phyloP scores from a whole-genome alignment of 2,113 vertebrate genomes.

The Varanus salvator region DNA sequence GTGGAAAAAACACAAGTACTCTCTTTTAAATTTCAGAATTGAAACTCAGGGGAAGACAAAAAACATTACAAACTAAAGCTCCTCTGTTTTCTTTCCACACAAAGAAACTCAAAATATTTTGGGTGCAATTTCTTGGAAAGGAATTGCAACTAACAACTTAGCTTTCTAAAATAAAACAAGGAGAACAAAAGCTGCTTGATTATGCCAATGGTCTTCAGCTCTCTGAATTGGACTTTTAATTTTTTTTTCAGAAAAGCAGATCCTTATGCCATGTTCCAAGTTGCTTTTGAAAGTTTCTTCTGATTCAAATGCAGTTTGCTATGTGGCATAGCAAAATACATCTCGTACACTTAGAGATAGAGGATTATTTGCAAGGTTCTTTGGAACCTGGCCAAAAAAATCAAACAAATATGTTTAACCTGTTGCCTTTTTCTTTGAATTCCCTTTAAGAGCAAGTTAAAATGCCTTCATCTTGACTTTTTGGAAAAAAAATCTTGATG shows the following conservation, averaged over 20 bases:
- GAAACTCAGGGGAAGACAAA: not conserved
- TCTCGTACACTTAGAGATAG: not conserved
- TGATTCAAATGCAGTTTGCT: not conserved
- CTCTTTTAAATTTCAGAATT: not conserved
- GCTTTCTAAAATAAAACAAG: not conserved
- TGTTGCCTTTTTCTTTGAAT: not conserved
- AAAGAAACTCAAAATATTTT: not conserved
- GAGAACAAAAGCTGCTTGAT: not conserved
- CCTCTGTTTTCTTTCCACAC: not conserved
- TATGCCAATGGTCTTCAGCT: not conserved
- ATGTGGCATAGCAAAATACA: not conserved
- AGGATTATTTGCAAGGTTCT: not conserved
- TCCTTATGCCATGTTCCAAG: not conserved
- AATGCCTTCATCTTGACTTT: conserved; percentile 47
- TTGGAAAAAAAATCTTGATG: conserved; percentile 47
- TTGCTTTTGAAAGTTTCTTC: not conserved
- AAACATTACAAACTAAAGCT: not conserved
- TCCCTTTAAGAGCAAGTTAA: not conserved
- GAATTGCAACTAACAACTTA: not conserved
- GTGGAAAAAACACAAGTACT: not conserved
- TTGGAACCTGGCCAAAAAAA: not conserved
- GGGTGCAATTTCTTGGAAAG: not conserved
- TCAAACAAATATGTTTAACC: not conserved
- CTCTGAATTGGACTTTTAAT: not conserved
- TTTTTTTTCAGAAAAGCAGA: not conserved